Percentiles rank a stretch among this genome's conserved stretches.
phyloP scores from a whole-genome alignment of 2,113 vertebrate genomes.

The Lagopus leucura region DNA sequence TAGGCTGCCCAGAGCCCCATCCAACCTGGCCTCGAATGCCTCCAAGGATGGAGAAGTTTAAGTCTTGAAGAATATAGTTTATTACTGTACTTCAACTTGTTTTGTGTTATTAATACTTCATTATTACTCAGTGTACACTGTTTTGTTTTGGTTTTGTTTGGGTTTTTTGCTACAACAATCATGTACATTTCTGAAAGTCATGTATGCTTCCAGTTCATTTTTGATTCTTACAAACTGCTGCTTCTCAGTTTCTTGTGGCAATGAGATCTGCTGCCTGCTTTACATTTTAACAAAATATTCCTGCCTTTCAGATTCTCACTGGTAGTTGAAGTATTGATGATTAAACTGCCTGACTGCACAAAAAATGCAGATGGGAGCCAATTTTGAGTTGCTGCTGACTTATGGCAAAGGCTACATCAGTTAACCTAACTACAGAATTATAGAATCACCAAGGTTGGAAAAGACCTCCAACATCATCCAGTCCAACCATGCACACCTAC shows the following conservation, averaged over 20 bases:
- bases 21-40: too few species aligned
- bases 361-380: background rate
- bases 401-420: background rate
- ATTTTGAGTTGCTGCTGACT: background rate
- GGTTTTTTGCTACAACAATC: background rate
- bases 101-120: background rate
- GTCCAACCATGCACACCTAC: too few species aligned
- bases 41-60: background rate
- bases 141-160: background rate
- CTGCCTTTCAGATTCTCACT: background rate
- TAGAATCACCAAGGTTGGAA: too few species aligned
- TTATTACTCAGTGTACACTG: background rate
- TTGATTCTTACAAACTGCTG: background rate
- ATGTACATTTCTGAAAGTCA: background rate
- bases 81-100: background rate
- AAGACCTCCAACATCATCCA: too few species aligned
- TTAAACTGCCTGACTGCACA: background rate
- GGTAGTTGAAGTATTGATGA: background rate
- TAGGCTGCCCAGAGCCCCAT: too few species aligned
- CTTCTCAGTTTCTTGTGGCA: background rate
- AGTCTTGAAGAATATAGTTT: background rate
- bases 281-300: background rate
- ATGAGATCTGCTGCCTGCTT: background rate
- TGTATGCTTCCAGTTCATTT: background rate
- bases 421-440: fast-evolving